These are phyloP conservation scores for Colossoma macropomum DNA, from an alignment of 2,113 vertebrate species.

Conservation along the genomic window DNA sequence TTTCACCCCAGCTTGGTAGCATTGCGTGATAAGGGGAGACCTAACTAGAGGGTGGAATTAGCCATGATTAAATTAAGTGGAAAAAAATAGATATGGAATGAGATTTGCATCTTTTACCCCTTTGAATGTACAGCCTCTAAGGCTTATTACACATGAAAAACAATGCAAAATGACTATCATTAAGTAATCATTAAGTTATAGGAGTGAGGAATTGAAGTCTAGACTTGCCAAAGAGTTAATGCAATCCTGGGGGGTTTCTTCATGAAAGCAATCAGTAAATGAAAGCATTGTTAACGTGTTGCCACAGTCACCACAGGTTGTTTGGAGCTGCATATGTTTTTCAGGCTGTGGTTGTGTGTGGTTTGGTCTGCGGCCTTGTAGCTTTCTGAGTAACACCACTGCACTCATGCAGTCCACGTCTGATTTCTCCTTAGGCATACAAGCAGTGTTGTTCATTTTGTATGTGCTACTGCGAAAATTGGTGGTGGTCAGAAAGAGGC, in stretches of 20 bases:
- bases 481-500: conserved; percentile 16
- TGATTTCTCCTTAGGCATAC: neutral
- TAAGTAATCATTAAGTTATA: too few species aligned
- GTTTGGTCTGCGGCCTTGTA: neutral
- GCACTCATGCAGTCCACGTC: neutral
- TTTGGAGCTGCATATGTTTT: neutral
- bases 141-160: too few species aligned
- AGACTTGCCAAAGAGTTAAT: neutral
- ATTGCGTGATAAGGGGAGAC: too few species aligned
- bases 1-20: too few species aligned
- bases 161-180: too few species aligned
- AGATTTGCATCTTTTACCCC: too few species aligned
- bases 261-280: neutral
- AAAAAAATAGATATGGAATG: too few species aligned
- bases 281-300: neutral
- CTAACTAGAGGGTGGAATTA: too few species aligned
- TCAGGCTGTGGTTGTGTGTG: neutral
- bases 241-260: neutral
- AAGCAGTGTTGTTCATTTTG: neutral
- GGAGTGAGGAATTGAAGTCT: too few species aligned
- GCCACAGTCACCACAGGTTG: neutral
- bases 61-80: too few species aligned
- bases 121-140: too few species aligned
- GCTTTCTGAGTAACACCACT: neutral
- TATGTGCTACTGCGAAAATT: neutral